Evolutionary conservation across 2,888 invertebrate genomes (phyloP).

Genomic region (Arrhopalites spinosus): DNA sequence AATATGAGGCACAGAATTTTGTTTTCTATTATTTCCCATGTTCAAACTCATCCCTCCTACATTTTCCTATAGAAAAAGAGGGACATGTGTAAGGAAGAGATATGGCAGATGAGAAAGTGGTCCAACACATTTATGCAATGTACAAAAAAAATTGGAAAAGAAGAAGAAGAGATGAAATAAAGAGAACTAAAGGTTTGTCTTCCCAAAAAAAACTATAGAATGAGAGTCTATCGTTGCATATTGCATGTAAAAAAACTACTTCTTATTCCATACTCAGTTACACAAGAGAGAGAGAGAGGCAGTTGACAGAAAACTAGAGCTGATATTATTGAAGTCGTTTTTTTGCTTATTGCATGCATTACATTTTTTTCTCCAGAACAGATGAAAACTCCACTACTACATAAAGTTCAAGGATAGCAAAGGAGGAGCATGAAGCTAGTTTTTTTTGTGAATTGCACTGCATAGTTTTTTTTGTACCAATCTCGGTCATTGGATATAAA

Average conservation of each 20-base stretch:
- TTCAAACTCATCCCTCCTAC: neutral
- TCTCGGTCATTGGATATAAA: conserved; percentile 29
- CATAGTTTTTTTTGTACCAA: neutral
- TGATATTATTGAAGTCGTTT: conserved; percentile 28
- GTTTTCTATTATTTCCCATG: conserved; percentile 20
- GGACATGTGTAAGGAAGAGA: neutral
- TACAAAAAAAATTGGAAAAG: conserved; percentile 3
- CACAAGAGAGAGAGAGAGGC: conserved; percentile 6
- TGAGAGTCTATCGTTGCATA: neutral
- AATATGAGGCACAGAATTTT: conserved; percentile 31
- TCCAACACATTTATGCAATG: neutral
- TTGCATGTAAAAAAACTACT: neutral
- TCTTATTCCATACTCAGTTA: neutral
- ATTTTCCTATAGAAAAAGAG: too few relatives aligned
- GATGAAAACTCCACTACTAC: too few relatives aligned
- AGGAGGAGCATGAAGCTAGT: neutral
- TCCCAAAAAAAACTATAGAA: neutral
- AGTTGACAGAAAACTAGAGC: conserved; percentile 24
- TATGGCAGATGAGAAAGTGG: neutral
- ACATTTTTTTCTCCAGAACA: conserved; percentile 20
- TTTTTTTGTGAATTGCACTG: neutral
- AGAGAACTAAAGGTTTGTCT: neutral
- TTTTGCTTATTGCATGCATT: conserved; percentile 11
- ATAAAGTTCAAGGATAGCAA: too few relatives aligned
- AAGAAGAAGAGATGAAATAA: neutral